Conservation (phyloP, 2,888 invertebrate genomes). For the Latrodectus hesperus region DNA sequence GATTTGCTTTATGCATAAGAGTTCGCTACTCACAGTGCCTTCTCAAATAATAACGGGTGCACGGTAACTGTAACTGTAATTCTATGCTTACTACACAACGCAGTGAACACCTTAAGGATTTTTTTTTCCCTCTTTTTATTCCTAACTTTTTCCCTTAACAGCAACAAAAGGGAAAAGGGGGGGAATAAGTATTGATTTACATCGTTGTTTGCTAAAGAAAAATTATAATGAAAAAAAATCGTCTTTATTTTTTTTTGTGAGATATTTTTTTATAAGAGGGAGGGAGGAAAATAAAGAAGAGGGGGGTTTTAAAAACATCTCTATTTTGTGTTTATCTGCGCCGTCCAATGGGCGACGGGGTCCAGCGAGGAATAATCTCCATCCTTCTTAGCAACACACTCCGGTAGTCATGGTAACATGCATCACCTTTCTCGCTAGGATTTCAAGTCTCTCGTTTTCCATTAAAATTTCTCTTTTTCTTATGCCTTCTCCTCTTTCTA, state of each 20-base stretch:
- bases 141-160: constrained; percentile 8
- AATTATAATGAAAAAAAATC: constrained; percentile 9
- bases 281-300: background rate
- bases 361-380: constrained; percentile 63
- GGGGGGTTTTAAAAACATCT: constrained; percentile 62
- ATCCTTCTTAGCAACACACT: constrained; percentile 64
- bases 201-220: constrained; percentile 41
- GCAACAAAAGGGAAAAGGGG: constrained; percentile 6
- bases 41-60: constrained; percentile 49
- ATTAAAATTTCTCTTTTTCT: constrained; percentile 55
- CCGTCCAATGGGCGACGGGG: constrained; percentile 60
- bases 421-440: constrained; percentile 63
- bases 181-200: constrained; percentile 55
- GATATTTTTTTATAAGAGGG: background rate
- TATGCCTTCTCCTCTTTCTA: constrained; percentile 12
- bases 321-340: constrained; percentile 68
- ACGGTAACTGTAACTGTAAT: constrained; percentile 43
- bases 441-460: constrained; percentile 66
- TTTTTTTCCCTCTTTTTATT: background rate
- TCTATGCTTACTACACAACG: constrained; percentile 26
- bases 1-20: constrained; percentile 46
- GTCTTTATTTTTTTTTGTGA: too few relatives aligned
- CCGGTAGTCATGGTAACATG: constrained; percentile 47
- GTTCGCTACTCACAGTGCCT: constrained; percentile 16
- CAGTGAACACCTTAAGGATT: constrained; percentile 18